A percentile compares a stretch with the other conserved stretches of the same genome.
phyloP scores from a whole-genome alignment of 2,888 invertebrate genomes.

The Eugnorisma glareosa region DNA sequence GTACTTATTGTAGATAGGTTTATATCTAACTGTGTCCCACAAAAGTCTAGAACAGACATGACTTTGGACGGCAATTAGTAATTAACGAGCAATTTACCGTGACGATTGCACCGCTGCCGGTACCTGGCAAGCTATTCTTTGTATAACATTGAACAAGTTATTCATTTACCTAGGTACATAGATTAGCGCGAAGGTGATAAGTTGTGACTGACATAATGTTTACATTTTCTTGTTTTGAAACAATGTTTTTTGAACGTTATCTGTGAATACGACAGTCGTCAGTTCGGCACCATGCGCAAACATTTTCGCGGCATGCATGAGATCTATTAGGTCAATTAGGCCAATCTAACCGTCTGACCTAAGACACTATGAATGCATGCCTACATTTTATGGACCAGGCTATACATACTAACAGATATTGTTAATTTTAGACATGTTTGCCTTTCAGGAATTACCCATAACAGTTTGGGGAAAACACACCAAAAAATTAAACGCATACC shows the following conservation, averaged over 20 bases:
- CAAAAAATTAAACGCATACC: not conserved
- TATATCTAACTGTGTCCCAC: not conserved
- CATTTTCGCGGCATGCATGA: conserved; percentile 42
- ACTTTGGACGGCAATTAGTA: conserved; percentile 29
- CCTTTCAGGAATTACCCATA: not conserved
- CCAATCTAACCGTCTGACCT: conserved; percentile 58
- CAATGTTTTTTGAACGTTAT: conserved; percentile 49
- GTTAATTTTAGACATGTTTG: not conserved
- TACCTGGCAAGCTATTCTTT: not conserved
- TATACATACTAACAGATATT: not conserved
- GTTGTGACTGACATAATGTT: conserved; percentile 43
- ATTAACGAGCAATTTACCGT: conserved; percentile 31
- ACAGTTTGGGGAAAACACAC: not conserved
- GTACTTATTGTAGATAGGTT: conserved; percentile 5
- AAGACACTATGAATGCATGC: conserved; percentile 22
- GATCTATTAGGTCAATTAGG: conserved; percentile 69
- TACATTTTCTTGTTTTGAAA: conserved; percentile 46
- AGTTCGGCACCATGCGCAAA: conserved; percentile 21
- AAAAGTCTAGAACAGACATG: conserved; percentile 23
- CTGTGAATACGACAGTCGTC: conserved; percentile 31
- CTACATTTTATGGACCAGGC: conserved; percentile 4
- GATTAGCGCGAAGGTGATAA: conserved; percentile 55
- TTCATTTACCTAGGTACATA: conserved; percentile 16
- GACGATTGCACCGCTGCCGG: conserved; percentile 12
- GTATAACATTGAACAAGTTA: conserved; percentile 20